Percentiles rank a stretch among this genome's conserved stretches.
phyloP scores from a whole-genome alignment of 1,140 invertebrate species.

The Lasioglossum baleicum region DNA sequence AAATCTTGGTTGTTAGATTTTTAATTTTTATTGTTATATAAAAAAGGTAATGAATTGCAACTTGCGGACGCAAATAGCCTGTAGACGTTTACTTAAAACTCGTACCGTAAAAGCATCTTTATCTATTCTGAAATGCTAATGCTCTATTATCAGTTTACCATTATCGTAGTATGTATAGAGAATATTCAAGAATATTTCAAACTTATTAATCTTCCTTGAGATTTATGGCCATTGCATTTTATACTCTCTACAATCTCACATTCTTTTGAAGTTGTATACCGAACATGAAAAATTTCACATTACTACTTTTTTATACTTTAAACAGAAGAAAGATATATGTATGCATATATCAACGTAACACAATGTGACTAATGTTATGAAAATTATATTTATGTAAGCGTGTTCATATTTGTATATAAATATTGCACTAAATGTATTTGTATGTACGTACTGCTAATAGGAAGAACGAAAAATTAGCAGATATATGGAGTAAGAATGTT shows the following conservation, averaged over 20 bases:
- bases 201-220: background rate
- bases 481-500: too few species aligned
- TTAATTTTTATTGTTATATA: background rate
- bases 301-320: background rate
- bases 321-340: background rate
- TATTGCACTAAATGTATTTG: background rate
- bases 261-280: constrained; percentile 7
- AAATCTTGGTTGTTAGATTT: background rate
- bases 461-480: too few species aligned
- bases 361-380: constrained; percentile 9
- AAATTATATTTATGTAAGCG: constrained; percentile 44
- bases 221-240: background rate
- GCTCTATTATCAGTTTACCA: background rate
- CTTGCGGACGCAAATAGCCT: background rate
- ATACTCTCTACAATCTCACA: constrained; percentile 5
- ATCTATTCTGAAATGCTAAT: background rate
- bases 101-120: background rate
- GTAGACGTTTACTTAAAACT: background rate
- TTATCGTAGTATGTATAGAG: background rate
- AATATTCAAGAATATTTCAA: background rate
- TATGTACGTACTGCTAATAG: background rate
- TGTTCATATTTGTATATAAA: constrained; percentile 47
- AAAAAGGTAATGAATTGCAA: background rate
- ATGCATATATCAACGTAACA: background rate
- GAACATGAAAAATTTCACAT: constrained; percentile 7